Conservation (phyloP, 92 coral and sea anemone genomes). For the Epizoanthus stellaris region DNA sequence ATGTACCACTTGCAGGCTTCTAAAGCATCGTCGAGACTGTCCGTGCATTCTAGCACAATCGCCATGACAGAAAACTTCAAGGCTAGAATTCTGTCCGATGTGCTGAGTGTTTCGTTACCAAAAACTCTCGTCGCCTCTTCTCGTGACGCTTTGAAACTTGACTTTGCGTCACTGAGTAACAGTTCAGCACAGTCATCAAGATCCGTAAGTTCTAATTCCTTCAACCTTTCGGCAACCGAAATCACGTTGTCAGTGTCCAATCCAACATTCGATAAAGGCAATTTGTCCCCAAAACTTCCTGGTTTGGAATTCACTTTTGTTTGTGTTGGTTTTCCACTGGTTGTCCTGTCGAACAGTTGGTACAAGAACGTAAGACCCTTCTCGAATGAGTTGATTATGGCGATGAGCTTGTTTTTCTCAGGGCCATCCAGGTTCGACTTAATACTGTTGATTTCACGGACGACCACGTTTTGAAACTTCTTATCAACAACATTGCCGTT, state of each 20-base stretch:
- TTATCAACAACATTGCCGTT: constrained; percentile 12
- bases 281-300: background rate
- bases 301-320: background rate
- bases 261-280: background rate
- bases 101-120: constrained; percentile 18
- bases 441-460: constrained; percentile 39
- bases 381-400: constrained; percentile 34
- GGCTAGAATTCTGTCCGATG: constrained; percentile 28
- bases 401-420: constrained; percentile 20
- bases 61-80: constrained; percentile 41
- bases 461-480: constrained; percentile 31
- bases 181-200: constrained; percentile 23
- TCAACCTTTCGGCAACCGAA: constrained; percentile 16
- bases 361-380: constrained; percentile 26
- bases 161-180: constrained; percentile 14
- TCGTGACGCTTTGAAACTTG: constrained; percentile 33
- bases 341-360: constrained; percentile 6
- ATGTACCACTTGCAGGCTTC: constrained; percentile 44
- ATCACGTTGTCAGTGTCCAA: constrained; percentile 13
- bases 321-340: background rate
- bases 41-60: constrained; percentile 31
- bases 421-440: constrained; percentile 34
- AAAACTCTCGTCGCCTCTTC: constrained; percentile 24
- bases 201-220: background rate
- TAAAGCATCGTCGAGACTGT: constrained; percentile 11